Conservation (phyloP, 2,797 vertebrate genomes). For the Lutjanus campechanus region DNA sequence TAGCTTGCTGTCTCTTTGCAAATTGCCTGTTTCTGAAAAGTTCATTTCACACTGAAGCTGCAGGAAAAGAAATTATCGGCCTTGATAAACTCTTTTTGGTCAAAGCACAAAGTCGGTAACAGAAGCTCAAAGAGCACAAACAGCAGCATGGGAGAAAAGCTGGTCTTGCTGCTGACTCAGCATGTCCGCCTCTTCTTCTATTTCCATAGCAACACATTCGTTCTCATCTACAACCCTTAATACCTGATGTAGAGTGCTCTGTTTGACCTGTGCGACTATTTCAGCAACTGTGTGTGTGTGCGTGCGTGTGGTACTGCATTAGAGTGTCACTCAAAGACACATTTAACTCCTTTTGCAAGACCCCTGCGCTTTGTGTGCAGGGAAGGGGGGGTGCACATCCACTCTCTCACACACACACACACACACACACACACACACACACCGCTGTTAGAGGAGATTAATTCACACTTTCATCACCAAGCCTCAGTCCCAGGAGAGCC, state of each 20-base stretch:
- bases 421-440: constrained; percentile 22
- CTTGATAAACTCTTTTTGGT: constrained; percentile 34
- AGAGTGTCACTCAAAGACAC: constrained; percentile 57
- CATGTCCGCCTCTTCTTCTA: constrained; percentile 58
- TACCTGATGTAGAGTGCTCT: constrained; percentile 47
- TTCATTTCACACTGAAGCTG: neutral
- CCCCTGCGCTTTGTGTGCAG: constrained; percentile 27
- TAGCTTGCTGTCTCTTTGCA: neutral
- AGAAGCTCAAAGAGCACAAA: constrained; percentile 50
- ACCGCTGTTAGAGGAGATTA: constrained; percentile 77
- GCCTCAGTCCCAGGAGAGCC: constrained; percentile 68
- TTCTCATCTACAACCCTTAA: constrained; percentile 56
- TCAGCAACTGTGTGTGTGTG: constrained; percentile 26
- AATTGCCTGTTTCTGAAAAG: neutral
- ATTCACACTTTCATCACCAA: constrained; percentile 83
- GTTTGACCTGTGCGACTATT: constrained; percentile 63
- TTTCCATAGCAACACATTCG: constrained; percentile 78
- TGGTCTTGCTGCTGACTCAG: constrained; percentile 72
- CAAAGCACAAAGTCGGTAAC: constrained; percentile 19
- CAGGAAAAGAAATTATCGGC: constrained; percentile 7
- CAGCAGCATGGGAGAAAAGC: constrained; percentile 25
- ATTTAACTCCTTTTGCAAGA: constrained; percentile 50
- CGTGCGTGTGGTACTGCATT: constrained; percentile 32
- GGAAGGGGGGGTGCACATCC: constrained; percentile 26
- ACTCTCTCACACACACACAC: neutral